Percentiles rank a stretch among this genome's conserved stretches.
Evolutionary conservation across 64 coral and sea anemone genomes (phyloP).

Genomic region (Montipora cactus): DNA sequence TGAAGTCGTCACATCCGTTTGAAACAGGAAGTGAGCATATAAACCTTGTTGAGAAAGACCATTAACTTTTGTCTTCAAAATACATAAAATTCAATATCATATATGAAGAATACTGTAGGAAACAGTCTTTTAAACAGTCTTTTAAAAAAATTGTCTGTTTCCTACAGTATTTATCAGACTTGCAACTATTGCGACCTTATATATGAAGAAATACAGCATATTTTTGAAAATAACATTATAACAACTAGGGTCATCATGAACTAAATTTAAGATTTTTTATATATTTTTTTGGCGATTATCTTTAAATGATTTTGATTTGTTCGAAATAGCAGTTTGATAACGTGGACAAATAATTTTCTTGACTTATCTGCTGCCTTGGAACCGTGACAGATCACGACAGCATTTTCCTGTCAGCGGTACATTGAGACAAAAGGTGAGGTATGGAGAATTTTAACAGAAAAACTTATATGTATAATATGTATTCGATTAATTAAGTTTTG

Average conservation of each 20-base stretch:
- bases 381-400: conserved; percentile 14
- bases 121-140: too few relatives aligned
- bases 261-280: too few relatives aligned
- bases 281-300: background rate
- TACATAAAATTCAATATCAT: background rate
- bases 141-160: too few relatives aligned
- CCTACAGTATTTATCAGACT: too few relatives aligned
- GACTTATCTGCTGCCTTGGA: conserved; percentile 40
- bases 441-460: conserved; percentile 10
- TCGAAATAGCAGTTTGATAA: background rate
- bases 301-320: background rate
- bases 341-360: conserved; percentile 43
- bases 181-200: too few relatives aligned
- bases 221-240: too few relatives aligned
- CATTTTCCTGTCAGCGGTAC: conserved; percentile 41
- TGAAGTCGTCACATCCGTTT: conserved; percentile 79
- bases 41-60: background rate
- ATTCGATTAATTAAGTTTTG: background rate
- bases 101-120: background rate
- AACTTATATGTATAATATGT: background rate
- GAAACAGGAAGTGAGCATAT: conserved; percentile 3
- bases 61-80: background rate
- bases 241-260: too few relatives aligned
- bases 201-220: too few relatives aligned
- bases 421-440: background rate